A percentile compares a stretch with the other conserved stretches of the same genome.
These are phyloP conservation scores for Sebastes schlegelii DNA, from an alignment of 2,113 vertebrate species.

Conservation along the genomic window DNA sequence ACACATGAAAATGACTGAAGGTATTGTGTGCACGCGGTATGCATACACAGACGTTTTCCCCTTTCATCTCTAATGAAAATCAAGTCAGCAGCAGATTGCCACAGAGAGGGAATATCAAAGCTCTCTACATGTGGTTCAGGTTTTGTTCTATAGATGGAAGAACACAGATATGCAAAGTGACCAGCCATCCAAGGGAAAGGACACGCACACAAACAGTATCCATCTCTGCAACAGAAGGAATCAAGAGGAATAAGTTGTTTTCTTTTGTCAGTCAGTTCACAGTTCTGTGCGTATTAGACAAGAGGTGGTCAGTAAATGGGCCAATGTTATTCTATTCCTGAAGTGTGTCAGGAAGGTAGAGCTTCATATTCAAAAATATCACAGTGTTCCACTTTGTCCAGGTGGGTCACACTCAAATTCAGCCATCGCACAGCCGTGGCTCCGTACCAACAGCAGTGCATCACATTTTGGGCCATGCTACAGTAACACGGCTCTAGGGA, in stretches of 20 bases:
- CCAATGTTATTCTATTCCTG: slow-evolving; percentile 55
- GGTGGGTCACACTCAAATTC: slow-evolving; percentile 48
- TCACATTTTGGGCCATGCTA: background rate
- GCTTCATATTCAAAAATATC: slow-evolving; percentile 59
- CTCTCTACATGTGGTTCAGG: slow-evolving; percentile 15
- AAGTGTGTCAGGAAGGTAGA: slow-evolving; percentile 58
- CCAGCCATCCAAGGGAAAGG: background rate
- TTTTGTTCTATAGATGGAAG: slow-evolving; percentile 44
- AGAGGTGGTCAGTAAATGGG: slow-evolving; percentile 57
- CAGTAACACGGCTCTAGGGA: background rate
- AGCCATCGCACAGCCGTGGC: background rate
- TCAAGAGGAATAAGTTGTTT: slow-evolving; percentile 22
- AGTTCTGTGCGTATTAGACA: background rate
- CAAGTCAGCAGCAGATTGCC: slow-evolving; percentile 19
- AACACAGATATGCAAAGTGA: slow-evolving; percentile 42
- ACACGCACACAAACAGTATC: background rate
- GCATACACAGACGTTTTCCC: slow-evolving; percentile 14
- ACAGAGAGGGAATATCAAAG: slow-evolving; percentile 35
- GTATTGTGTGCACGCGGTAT: slow-evolving; percentile 6
- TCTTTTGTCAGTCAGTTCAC: background rate
- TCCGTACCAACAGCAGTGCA: background rate
- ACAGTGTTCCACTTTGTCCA: slow-evolving; percentile 56
- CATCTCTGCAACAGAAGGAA: slow-evolving; percentile 13
- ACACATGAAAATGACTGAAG: background rate
- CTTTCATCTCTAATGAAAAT: slow-evolving; percentile 49